Evolutionary conservation across 2,113 vertebrate species (phyloP).

Genomic region (Carlito syrichta): DNA sequence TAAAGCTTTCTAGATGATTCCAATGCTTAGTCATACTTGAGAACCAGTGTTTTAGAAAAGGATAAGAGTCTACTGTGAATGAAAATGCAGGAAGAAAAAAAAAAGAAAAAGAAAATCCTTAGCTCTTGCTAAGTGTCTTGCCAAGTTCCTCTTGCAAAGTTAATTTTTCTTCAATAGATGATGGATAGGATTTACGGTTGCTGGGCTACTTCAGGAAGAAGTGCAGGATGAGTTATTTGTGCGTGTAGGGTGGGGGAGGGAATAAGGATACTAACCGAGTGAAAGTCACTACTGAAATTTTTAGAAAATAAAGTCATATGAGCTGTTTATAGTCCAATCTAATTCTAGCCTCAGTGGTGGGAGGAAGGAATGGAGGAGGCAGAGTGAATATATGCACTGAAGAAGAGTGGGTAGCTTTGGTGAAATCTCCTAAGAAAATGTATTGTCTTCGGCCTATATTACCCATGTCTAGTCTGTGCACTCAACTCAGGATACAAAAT

Average conservation of each 20-base stretch:
- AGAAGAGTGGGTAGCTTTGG: slow-evolving; percentile 46
- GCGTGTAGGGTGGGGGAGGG: not conserved
- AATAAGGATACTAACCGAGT: slow-evolving; percentile 31
- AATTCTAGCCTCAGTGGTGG: slow-evolving; percentile 73
- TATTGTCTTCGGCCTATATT: not conserved
- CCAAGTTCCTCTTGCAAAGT: slow-evolving; percentile 36
- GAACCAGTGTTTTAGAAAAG: not conserved
- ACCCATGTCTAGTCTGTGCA: not conserved
- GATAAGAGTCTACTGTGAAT: not conserved
- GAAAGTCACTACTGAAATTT: slow-evolving; percentile 60
- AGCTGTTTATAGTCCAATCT: slow-evolving; percentile 75
- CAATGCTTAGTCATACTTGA: not conserved
- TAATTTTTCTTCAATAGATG: slow-evolving; percentile 27
- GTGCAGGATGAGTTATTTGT: not conserved
- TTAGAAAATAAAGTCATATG: slow-evolving; percentile 74
- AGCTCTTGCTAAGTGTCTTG: slow-evolving; percentile 26
- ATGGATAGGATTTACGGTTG: not conserved
- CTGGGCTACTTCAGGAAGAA: not conserved
- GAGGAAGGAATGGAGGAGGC: slow-evolving; percentile 67
- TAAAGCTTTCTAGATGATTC: not conserved
- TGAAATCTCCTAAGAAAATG: slow-evolving; percentile 44
- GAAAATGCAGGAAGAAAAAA: slow-evolving; percentile 31
- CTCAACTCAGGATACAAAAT: not conserved
- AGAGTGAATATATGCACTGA: slow-evolving; percentile 50
- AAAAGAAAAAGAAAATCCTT: slow-evolving; percentile 38